These are phyloP conservation scores for Isurus oxyrinchus DNA, from an alignment of 2,113 vertebrate species.

Conservation along the genomic window DNA sequence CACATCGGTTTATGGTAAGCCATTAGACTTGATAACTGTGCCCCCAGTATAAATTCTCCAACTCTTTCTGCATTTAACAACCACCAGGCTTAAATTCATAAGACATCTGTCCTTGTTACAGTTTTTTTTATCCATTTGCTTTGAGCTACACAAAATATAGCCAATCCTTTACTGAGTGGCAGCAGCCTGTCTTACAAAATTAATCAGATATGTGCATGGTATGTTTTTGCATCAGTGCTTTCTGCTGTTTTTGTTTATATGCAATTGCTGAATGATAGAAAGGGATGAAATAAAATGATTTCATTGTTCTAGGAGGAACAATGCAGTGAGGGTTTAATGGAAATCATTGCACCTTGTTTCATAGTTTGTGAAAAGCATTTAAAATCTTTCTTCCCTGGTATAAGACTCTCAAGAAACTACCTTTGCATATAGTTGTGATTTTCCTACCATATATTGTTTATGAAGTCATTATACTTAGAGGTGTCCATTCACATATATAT, in stretches of 20 bases:
- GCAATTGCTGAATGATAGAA: neutral
- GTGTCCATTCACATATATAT: neutral
- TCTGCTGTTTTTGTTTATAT: neutral
- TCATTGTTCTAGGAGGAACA: neutral
- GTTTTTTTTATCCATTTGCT: neutral
- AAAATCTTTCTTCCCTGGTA: neutral
- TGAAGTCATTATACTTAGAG: neutral
- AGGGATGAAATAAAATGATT: neutral
- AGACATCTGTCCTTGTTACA: neutral
- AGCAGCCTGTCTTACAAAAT: neutral
- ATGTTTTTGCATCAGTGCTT: neutral
- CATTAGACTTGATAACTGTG: neutral
- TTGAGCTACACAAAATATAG: neutral
- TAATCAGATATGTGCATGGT: neutral
- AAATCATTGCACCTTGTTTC: neutral
- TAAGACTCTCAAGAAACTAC: neutral
- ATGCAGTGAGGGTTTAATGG: neutral
- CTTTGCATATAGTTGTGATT: neutral
- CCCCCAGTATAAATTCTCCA: neutral
- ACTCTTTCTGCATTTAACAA: neutral
- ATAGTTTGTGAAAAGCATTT: neutral
- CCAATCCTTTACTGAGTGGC: neutral
- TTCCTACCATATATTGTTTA: neutral
- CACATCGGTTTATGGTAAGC: neutral
- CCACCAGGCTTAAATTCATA: neutral